phyloP scores from a whole-genome alignment of 2,113 vertebrate genomes.

The Elephantulus edwardii region DNA sequence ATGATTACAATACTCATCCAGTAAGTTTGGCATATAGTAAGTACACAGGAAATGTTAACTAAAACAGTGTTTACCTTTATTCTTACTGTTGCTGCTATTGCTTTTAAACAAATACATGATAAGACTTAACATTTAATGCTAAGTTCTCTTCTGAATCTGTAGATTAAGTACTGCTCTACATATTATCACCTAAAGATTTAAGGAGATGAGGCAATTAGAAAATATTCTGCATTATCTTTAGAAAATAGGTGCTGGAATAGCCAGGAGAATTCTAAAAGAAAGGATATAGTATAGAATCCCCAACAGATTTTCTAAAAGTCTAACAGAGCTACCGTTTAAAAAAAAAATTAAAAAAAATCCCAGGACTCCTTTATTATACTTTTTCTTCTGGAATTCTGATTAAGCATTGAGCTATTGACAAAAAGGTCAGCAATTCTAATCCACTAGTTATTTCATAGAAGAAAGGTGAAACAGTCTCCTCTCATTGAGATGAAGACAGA shows the following conservation, averaged over 20 bases:
- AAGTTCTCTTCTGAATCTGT: slow-evolving; percentile 30
- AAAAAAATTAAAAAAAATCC: too few species aligned
- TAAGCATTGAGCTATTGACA: too few species aligned
- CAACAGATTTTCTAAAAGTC: not conserved
- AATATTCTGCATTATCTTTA: not conserved
- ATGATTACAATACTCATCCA: slow-evolving; percentile 27
- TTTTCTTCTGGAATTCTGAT: too few species aligned
- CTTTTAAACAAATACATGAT: not conserved
- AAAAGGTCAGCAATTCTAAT: too few species aligned
- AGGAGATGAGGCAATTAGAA: not conserved
- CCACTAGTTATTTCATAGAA: too few species aligned
- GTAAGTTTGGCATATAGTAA: not conserved
- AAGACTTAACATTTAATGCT: not conserved
- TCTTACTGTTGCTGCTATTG: not conserved
- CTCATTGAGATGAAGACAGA: too few species aligned
- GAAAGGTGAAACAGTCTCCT: too few species aligned
- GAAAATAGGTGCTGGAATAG: slow-evolving; percentile 16
- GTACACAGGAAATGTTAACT: not conserved
- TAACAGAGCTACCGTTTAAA: not conserved
- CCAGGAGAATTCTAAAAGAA: not conserved
- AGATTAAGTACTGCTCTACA: not conserved
- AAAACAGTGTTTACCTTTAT: not conserved
- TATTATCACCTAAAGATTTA: slow-evolving; percentile 13
- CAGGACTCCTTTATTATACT: too few species aligned
- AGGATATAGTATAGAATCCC: not conserved